Evolutionary conservation across 1,140 invertebrate species (phyloP).

Genomic region (Triops cancriformis): DNA sequence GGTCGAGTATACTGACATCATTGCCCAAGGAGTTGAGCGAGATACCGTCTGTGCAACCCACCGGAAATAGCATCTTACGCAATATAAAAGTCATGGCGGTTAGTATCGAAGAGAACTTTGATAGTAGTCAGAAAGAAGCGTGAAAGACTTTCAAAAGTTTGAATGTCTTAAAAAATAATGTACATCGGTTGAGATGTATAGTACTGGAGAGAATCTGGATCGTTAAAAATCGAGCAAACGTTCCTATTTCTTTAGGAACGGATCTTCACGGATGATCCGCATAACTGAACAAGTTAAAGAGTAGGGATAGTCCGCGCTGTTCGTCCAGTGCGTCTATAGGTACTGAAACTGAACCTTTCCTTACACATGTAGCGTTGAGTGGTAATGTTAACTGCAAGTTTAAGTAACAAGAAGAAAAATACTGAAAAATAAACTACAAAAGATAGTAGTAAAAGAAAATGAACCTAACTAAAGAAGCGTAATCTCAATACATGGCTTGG

Average conservation of each 20-base stretch:
- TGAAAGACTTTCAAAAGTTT: neutral
- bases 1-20: slow-evolving; percentile 72
- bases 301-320: slow-evolving; percentile 65
- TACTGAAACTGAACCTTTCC: slow-evolving; percentile 30
- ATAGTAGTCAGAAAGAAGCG: neutral
- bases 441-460: too few relatives aligned
- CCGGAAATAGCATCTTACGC: slow-evolving; percentile 74
- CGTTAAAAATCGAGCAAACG: neutral
- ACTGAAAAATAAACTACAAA: too few relatives aligned
- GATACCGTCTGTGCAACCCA: slow-evolving; percentile 84
- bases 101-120: slow-evolving; percentile 30
- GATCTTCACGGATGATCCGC: slow-evolving; percentile 79
- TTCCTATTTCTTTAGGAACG: slow-evolving; percentile 54
- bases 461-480: too few relatives aligned
- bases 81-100: slow-evolving; percentile 83
- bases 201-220: neutral
- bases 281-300: slow-evolving; percentile 61
- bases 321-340: slow-evolving; percentile 49
- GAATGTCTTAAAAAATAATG: neutral
- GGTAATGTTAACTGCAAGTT: too few relatives aligned
- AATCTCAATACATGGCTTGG: too few relatives aligned
- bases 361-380: too few relatives aligned
- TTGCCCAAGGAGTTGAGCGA: slow-evolving; percentile 86
- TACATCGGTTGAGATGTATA: too few relatives aligned
- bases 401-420: too few relatives aligned